phyloP scores from a whole-genome alignment of 1,140 invertebrate species.

The Idris sp. region DNA sequence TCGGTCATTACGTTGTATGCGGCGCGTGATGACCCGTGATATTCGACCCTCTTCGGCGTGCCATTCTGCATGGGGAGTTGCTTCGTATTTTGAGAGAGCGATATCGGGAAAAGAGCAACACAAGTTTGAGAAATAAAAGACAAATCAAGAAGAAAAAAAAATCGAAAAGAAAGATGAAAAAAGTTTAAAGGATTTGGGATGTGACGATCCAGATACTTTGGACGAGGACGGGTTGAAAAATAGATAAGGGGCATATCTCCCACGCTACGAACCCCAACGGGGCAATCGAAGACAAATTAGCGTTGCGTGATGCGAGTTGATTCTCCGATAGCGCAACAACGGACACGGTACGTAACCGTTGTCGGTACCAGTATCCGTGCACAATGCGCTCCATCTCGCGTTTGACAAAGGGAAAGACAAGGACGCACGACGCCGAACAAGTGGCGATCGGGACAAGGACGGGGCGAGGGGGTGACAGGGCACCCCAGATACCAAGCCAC shows the following conservation, averaged over 20 bases:
- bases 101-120: slow-evolving; percentile 48
- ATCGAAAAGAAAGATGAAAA: not conserved
- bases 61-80: slow-evolving; percentile 56
- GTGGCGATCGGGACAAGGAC: slow-evolving; percentile 31
- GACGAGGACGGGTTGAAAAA: slow-evolving; percentile 39
- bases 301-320: slow-evolving; percentile 78
- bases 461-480: slow-evolving; percentile 61
- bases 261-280: slow-evolving; percentile 71
- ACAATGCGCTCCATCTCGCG: slow-evolving; percentile 54
- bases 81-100: slow-evolving; percentile 59
- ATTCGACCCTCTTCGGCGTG: slow-evolving; percentile 65
- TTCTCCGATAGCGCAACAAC: slow-evolving; percentile 76
- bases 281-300: slow-evolving; percentile 78
- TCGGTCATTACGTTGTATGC: slow-evolving; percentile 69
- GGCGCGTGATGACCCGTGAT: slow-evolving; percentile 73
- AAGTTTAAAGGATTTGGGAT: not conserved
- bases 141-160: not conserved
- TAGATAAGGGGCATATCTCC: slow-evolving; percentile 67
- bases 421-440: slow-evolving; percentile 22
- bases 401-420: slow-evolving; percentile 56
- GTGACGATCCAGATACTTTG: slow-evolving; percentile 49
- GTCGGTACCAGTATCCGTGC: slow-evolving; percentile 51
- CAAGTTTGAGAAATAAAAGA: slow-evolving; percentile 6
- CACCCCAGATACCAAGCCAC: slow-evolving; percentile 66
- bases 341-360: slow-evolving; percentile 68